Base-by-base conservation (phyloP, 2,888 invertebrate species). In the Apoda limacodes region DNA sequence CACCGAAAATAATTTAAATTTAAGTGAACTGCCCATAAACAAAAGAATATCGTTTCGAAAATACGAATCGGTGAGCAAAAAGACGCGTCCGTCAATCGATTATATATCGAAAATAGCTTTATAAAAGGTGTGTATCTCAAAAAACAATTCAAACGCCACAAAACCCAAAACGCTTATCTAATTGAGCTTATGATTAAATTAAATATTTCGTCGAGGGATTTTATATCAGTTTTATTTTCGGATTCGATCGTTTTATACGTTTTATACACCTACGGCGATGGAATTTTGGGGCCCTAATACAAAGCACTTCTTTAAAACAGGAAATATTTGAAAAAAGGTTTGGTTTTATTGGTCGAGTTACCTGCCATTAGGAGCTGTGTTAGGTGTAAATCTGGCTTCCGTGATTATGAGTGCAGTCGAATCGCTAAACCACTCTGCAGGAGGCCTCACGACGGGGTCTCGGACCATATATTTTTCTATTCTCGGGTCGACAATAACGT, bases 161-260 rank as follows among this genome's bases (percentile, higher is more conserved):
- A 68, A 75, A 70, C 66, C 69, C 60, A 74, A 72, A 76, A 71
- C 70, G 71, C 70, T 75, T 76, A 76, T 75, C 75, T 76, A 78
- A 76, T 76, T 78, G 74, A 76, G 75, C 68, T n/a, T n/a, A n/a
- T n/a, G n/a, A n/a, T n/a, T n/a, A n/a, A n/a, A 74, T 76, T 75
- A 76, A 76, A 74, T 72, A 76, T 72, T 74, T 80, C 78, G 65
- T 72, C 72, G 76, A 69, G 67, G 60, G 60, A 74, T 74, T 75
- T 75, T 74, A 74, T 76, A 69, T 71, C 63, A 55, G 64, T 67
- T 78, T 75, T 72, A 72, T 76, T 68, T 71, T 70, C 53, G 60
- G 52, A 65, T 60, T 59, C 59, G 57, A 64, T 64, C 66, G 67
- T 71, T 74, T 72, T 72, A 65, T 70, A 67, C 64, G 57, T 72